Evolutionary conservation across 2,113 vertebrate genomes (phyloP).

Genomic region (Pica pica): DNA sequence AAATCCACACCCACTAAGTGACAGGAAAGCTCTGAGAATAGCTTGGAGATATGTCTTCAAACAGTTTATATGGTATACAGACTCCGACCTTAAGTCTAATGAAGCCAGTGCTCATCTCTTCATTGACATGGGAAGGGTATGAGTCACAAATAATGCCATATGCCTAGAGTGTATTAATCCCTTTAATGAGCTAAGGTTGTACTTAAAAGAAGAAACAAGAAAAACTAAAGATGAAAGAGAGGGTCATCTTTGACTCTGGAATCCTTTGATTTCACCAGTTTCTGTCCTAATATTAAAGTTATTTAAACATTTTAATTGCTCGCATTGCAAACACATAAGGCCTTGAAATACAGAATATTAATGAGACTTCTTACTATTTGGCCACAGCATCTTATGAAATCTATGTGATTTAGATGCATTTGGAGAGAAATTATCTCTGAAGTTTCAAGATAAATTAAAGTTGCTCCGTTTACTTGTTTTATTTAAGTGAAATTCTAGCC

Average conservation of each 20-base stretch:
- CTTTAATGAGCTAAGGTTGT: neutral
- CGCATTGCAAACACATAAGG: neutral
- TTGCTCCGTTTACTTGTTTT: neutral
- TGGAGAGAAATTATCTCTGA: neutral
- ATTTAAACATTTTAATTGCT: constrained; percentile 26
- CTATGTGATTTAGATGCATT: neutral
- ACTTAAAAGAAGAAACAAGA: neutral
- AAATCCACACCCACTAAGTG: neutral
- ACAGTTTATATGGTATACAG: neutral
- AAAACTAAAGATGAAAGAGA: neutral
- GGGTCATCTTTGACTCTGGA: neutral
- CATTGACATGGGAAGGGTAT: neutral
- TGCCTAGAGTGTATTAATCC: neutral
- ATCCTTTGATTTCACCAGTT: neutral
- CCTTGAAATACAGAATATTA: constrained; percentile 11
- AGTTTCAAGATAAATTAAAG: neutral
- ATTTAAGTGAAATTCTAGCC: neutral
- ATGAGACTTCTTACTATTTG: neutral
- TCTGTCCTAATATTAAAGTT: constrained; percentile 4
- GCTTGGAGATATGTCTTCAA: neutral
- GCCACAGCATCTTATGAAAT: neutral
- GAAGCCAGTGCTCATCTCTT: neutral
- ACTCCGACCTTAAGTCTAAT: neutral
- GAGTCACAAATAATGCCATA: neutral
- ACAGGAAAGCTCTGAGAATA: neutral